Conservation (phyloP, 2,113 vertebrate genomes). For the Crocuta crocuta region DNA sequence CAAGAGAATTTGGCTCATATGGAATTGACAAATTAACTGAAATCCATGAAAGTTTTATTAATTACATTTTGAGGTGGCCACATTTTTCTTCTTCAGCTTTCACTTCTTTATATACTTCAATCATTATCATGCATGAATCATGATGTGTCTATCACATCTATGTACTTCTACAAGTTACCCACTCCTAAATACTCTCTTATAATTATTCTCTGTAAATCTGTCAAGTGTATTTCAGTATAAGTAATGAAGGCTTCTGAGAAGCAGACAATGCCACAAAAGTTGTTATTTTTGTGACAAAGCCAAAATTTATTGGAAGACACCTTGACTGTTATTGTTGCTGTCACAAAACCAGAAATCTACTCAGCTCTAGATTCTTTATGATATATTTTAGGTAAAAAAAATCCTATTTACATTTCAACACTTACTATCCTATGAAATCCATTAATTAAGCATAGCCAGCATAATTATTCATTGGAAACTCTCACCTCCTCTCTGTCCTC, state of each 20-base stretch:
- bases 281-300: not conserved
- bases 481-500: slow-evolving; percentile 52
- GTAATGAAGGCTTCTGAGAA: not conserved
- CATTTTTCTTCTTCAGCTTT: slow-evolving; percentile 20
- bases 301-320: not conserved
- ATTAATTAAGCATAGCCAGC: not conserved
- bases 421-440: not conserved
- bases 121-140: not conserved
- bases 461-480: not conserved
- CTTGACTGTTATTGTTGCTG: not conserved
- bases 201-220: not conserved
- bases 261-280: not conserved
- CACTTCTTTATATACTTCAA: slow-evolving; percentile 15
- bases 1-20: not conserved
- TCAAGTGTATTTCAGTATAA: not conserved
- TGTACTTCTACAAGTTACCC: not conserved
- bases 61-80: not conserved
- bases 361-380: not conserved
- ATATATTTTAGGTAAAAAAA: not conserved
- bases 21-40: slow-evolving; percentile 18
- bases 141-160: not conserved
- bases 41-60: slow-evolving; percentile 46
- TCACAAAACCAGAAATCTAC: not conserved
- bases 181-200: not conserved
- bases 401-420: not conserved